A percentile compares a stretch with the other conserved stretches of the same genome.
phyloP scores from a whole-genome alignment of 2,797 vertebrate species.

The Amphiprion clarkii region DNA sequence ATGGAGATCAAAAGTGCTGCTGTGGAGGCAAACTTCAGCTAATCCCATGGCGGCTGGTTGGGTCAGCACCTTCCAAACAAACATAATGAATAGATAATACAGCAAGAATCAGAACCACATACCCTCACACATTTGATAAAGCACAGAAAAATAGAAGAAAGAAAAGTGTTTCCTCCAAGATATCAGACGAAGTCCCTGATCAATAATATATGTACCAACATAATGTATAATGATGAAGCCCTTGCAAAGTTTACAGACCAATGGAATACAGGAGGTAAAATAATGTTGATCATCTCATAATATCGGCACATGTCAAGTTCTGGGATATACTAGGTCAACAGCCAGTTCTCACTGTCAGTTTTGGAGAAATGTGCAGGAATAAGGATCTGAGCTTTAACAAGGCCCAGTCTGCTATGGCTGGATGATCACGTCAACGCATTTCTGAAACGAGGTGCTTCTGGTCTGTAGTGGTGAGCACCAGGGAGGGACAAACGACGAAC shows the following conservation, averaged over 20 bases:
- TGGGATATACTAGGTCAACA: not conserved
- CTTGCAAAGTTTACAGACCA: not conserved
- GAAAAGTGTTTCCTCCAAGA: not conserved
- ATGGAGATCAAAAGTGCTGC: conserved; percentile 58
- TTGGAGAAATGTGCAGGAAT: not conserved
- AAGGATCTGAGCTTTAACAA: not conserved
- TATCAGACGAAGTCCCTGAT: conserved; percentile 1
- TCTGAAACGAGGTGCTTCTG: not conserved
- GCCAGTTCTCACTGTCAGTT: not conserved
- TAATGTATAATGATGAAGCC: not conserved
- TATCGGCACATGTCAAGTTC: not conserved
- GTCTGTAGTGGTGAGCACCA: not conserved
- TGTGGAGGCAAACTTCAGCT: conserved; percentile 43
- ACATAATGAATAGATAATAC: conserved; percentile 22
- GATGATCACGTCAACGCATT: not conserved
- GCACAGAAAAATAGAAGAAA: conserved; percentile 37
- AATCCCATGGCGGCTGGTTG: conserved; percentile 54
- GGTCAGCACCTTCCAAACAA: conserved; percentile 55
- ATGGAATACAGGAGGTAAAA: not conserved
- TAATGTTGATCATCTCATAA: not conserved
- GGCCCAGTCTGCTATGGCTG: not conserved
- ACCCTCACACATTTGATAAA: conserved; percentile 28
- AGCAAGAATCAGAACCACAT: conserved; percentile 27
- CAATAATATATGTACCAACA: not conserved
- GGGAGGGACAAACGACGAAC: not conserved